Evolutionary conservation across 2,797 vertebrate genomes (phyloP).

Genomic region (Molossus molossus): DNA sequence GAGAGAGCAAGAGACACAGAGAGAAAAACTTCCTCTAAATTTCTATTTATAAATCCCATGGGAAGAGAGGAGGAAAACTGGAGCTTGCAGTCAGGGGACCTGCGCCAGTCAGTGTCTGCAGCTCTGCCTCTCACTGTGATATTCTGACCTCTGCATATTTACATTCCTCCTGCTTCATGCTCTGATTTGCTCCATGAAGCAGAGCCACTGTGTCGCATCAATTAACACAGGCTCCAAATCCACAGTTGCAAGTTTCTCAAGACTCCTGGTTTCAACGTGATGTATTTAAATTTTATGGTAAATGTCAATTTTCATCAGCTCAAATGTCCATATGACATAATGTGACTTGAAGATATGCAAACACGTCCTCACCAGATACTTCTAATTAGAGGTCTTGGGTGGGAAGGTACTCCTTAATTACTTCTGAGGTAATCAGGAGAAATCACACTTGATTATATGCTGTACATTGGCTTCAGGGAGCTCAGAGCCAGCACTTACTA

Average conservation of each 20-base stretch:
- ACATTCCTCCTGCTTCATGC: conserved; percentile 75
- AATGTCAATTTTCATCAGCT: conserved; percentile 89
- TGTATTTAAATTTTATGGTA: conserved; percentile 87
- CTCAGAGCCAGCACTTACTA: conserved; percentile 68
- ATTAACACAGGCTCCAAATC: conserved; percentile 84
- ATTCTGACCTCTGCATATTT: conserved; percentile 86
- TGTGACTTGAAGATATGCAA: conserved; percentile 90
- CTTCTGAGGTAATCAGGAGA: conserved; percentile 88
- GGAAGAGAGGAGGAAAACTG: conserved; percentile 8
- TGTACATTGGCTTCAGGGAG: conserved; percentile 80
- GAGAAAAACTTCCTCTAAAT: background rate
- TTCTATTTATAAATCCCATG: conserved; percentile 33
- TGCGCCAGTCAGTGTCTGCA: conserved; percentile 67
- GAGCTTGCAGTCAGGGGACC: conserved; percentile 69
- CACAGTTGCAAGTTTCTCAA: conserved; percentile 75
- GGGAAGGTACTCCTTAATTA: conserved; percentile 86
- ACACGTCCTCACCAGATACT: conserved; percentile 87
- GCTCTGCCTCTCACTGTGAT: conserved; percentile 75
- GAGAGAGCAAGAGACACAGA: background rate
- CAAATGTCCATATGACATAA: conserved; percentile 88
- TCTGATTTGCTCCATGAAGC: conserved; percentile 84
- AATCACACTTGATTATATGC: conserved; percentile 87
- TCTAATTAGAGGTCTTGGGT: conserved; percentile 87
- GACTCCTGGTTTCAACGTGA: conserved; percentile 82
- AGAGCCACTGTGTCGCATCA: conserved; percentile 81